phyloP scores from a whole-genome alignment of 1,140 invertebrate genomes.

The Centruroides sculpturatus region DNA sequence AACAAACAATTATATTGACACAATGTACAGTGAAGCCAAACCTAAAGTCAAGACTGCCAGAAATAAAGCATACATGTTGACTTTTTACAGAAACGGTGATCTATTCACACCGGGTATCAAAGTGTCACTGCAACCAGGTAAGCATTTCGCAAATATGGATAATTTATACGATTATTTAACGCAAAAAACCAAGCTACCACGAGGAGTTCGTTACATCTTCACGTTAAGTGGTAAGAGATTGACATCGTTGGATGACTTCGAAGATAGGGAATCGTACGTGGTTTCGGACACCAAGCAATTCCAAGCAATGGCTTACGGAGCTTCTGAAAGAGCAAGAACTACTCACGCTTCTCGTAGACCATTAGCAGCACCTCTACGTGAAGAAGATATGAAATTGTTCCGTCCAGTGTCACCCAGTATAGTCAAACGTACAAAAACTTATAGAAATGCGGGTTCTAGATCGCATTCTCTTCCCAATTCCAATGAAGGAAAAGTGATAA shows the following conservation, averaged over 20 bases:
- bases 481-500: constrained; percentile 55
- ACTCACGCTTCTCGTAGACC: constrained; percentile 1
- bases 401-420: constrained; percentile 15
- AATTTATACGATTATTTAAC: constrained; percentile 53
- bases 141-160: constrained; percentile 74
- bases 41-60: too few species aligned
- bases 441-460: neutral
- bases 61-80: constrained; percentile 52
- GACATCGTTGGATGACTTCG: constrained; percentile 64
- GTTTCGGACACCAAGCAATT: constrained; percentile 83
- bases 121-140: constrained; percentile 70
- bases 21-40: too few species aligned
- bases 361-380: constrained; percentile 2
- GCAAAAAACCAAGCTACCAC: constrained; percentile 20
- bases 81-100: constrained; percentile 87
- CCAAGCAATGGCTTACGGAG: constrained; percentile 32
- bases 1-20: too few species aligned
- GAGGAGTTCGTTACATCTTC: constrained; percentile 54
- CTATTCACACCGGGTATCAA: constrained; percentile 77
- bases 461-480: constrained; percentile 23
- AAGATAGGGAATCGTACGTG: constrained; percentile 78
- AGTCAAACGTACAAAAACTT: constrained; percentile 35
- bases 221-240: constrained; percentile 75
- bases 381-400: constrained; percentile 19
- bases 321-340: constrained; percentile 2